phyloP scores from a whole-genome alignment of 2,888 invertebrate genomes.

The Cylloceria caligata region DNA sequence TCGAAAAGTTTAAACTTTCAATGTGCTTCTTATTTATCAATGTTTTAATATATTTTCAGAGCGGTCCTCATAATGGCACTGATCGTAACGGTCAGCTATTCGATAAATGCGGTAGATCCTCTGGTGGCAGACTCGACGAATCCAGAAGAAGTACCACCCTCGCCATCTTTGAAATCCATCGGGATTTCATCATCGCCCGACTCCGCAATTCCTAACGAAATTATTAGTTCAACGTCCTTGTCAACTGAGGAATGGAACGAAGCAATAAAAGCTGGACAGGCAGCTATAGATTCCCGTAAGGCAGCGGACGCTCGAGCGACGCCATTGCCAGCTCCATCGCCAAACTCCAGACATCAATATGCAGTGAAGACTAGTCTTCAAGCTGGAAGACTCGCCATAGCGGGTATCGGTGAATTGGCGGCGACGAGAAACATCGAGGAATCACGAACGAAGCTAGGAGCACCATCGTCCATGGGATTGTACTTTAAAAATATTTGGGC shows the following conservation, averaged over 20 bases:
- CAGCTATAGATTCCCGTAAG: slow-evolving; percentile 86
- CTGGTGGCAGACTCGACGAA: slow-evolving; percentile 74
- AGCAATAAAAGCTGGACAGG: slow-evolving; percentile 87
- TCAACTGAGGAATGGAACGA: slow-evolving; percentile 84
- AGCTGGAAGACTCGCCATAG: slow-evolving; percentile 88
- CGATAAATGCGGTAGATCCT: slow-evolving; percentile 66
- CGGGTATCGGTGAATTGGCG: slow-evolving; percentile 89
- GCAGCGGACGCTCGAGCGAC: slow-evolving; percentile 86
- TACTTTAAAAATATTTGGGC: slow-evolving; percentile 79
- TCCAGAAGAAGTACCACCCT: slow-evolving; percentile 49
- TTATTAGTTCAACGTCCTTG: slow-evolving; percentile 70
- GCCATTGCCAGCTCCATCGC: slow-evolving; percentile 86
- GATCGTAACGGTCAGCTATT: slow-evolving; percentile 86
- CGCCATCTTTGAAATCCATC: slow-evolving; percentile 63
- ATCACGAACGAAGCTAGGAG: slow-evolving; percentile 72
- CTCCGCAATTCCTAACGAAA: slow-evolving; percentile 57
- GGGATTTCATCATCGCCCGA: slow-evolving; percentile 26
- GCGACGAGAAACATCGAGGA: slow-evolving; percentile 88
- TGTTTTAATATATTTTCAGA: slow-evolving; percentile 80
- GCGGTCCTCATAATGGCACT: slow-evolving; percentile 85
- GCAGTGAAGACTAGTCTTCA: slow-evolving; percentile 88
- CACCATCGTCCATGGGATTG: slow-evolving; percentile 75
- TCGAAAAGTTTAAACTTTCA: too few relatives aligned
- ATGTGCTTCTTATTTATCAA: background rate
- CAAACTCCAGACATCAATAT: slow-evolving; percentile 90